These are phyloP conservation scores for Agapornis canus DNA, from an alignment of 2,797 vertebrate genomes.

Conservation along the genomic window DNA sequence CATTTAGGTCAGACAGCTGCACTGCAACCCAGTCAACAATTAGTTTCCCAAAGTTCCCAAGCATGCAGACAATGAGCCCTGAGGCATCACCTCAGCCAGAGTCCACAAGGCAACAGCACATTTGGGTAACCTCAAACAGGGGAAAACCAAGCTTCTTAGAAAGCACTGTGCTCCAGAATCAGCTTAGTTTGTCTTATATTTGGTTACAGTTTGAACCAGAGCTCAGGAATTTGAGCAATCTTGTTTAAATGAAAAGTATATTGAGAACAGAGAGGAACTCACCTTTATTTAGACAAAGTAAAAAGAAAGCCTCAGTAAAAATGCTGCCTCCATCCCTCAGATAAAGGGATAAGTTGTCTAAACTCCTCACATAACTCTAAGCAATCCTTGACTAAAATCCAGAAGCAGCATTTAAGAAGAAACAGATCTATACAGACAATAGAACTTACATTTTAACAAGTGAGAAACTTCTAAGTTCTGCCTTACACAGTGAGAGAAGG, in stretches of 20 bases:
- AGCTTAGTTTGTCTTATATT: not conserved
- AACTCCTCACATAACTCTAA: not conserved
- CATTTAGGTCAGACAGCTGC: conserved; percentile 11
- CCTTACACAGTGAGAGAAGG: not conserved
- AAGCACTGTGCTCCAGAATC: not conserved
- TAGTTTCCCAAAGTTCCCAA: not conserved
- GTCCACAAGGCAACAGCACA: not conserved
- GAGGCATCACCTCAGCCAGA: fast-evolving
- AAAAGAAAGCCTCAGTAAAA: not conserved
- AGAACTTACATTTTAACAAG: not conserved
- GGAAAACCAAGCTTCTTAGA: not conserved
- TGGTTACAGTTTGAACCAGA: not conserved
- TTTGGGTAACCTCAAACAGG: not conserved
- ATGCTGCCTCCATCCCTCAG: not conserved
- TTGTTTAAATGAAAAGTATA: not conserved
- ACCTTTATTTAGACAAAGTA: not conserved
- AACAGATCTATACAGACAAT: not conserved
- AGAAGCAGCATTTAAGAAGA: not conserved
- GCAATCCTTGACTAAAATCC: not conserved
- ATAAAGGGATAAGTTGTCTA: not conserved
- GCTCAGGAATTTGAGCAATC: not conserved
- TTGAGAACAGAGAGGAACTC: not conserved
- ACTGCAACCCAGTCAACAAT: not conserved
- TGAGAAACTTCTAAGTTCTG: not conserved
- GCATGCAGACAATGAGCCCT: not conserved